Evolutionary conservation across 2,797 vertebrate species (phyloP).

Genomic region (Octomys mimax): DNA sequence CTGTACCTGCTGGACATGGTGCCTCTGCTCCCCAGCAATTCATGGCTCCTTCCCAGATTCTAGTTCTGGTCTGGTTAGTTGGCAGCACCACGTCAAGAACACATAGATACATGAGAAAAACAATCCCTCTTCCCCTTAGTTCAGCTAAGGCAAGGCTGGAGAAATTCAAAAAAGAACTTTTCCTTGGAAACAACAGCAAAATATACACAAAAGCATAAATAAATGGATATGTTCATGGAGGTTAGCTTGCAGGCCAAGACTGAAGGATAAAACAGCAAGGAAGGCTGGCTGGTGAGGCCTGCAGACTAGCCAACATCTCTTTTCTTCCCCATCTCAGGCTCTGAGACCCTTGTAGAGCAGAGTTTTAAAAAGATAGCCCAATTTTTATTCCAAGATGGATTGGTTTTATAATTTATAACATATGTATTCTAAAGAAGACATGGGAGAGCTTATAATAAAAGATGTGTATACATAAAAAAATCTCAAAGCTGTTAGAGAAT

Average conservation of each 20-base stretch:
- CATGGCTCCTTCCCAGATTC: rapidly evolving
- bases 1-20: not conserved
- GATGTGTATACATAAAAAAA: not conserved
- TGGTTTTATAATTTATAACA: constrained; percentile 57
- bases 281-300: not conserved
- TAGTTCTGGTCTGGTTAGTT: constrained; percentile 49
- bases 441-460: constrained; percentile 24
- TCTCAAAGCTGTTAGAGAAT: constrained; percentile 49
- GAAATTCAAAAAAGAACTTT: constrained; percentile 62
- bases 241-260: constrained; percentile 15
- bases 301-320: not conserved
- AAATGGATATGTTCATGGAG: constrained; percentile 31
- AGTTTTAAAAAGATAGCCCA: not conserved
- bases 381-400: constrained; percentile 11
- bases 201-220: constrained; percentile 70
- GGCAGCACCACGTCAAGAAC: not conserved
- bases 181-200: constrained; percentile 73
- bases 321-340: not conserved
- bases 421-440: constrained; percentile 47
- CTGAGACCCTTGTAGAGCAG: not conserved
- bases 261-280: not conserved
- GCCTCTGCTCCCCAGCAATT: not conserved
- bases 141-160: constrained; percentile 65
- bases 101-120: constrained; percentile 34
- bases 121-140: constrained; percentile 23